Evolutionary conservation across 1,140 invertebrate species (phyloP).

Genomic region (Aricia agestis): DNA sequence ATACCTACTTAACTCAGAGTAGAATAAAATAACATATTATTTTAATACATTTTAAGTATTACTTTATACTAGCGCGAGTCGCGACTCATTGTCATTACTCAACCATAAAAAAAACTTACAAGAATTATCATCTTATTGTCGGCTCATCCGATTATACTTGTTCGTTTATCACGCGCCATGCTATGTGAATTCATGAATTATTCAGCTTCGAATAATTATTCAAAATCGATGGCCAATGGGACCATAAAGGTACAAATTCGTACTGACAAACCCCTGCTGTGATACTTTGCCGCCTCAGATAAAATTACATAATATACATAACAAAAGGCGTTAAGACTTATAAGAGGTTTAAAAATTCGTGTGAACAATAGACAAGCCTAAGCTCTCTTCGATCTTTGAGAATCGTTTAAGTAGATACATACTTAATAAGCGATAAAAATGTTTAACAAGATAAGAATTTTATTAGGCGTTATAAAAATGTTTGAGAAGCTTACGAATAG

Average conservation of each 20-base stretch:
- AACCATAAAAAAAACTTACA: background rate
- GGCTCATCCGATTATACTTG: no score
- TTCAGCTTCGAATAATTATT: constrained; percentile 8
- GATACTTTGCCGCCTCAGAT: background rate
- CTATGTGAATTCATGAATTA: constrained; percentile 1
- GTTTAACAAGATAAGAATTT: background rate
- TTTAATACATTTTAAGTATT: no score
- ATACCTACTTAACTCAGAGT: no score
- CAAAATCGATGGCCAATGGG: constrained; percentile 1
- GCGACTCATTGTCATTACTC: no score
- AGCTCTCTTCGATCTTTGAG: background rate
- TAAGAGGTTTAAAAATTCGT: background rate
- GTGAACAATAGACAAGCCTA: background rate
- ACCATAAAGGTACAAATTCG: background rate
- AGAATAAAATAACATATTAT: no score
- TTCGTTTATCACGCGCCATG: background rate
- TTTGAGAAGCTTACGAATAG: no score
- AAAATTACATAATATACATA: constrained; percentile 8
- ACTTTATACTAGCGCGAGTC: no score
- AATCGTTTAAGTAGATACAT: background rate
- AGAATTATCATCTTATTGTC: no score
- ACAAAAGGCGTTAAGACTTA: background rate
- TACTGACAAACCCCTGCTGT: constrained; percentile 11
- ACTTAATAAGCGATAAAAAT: background rate
- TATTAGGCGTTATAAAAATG: no score